Evolutionary conservation across 2,113 vertebrate species (phyloP), one percentile per base, ranked within the genome.

Genomic region (Vidua chalybeata): DNA sequence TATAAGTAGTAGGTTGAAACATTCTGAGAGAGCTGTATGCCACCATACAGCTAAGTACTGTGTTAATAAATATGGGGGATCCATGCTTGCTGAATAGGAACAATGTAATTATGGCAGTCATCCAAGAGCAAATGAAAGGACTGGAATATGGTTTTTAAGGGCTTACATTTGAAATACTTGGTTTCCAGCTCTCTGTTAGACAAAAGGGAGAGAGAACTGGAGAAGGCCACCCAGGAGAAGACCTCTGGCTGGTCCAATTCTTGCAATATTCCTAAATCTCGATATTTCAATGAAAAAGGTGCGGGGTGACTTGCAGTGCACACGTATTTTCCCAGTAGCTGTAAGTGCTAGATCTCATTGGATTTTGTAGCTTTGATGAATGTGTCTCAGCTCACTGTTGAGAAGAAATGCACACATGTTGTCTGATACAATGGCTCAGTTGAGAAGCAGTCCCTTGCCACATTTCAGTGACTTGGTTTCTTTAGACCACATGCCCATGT

Each of bases 91-190:
- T 91, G 71, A 87, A 69, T 71, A 58, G 39, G 51, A 84, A 67
- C 82, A 90, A n/a, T 58, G 46, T 41, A 90, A 45, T 80, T 77
- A 63, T 91, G 75, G 55, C 82, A 91, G 58, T 52, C 63, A 77
- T 86, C 78, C 91, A 95, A 85, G 39, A 85, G 31, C 39, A 96
- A 93, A 91, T 83, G 26, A 71, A 93, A 87, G 64, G 16, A 81
- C 24, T 22, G 9, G 43, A 13, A 80, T 91, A 88, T 41, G 43
- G 5, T 35, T 87, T 94, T 94, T 83, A 90, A 80, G 39, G 35
- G 46, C 48, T 93, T 87, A 63, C 13, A 37, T 84, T 80, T 84
- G 85, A 80, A 96, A 93, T 19, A 45, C 13, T 76, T 69, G 14
- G 2, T 80, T 90, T 87, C 33, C 43, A 96, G 20, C 30, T 68